Evolutionary conservation across 2,113 vertebrate genomes (phyloP), one percentile per base, ranked within the genome.

Genomic region (Anseranas semipalmata): DNA sequence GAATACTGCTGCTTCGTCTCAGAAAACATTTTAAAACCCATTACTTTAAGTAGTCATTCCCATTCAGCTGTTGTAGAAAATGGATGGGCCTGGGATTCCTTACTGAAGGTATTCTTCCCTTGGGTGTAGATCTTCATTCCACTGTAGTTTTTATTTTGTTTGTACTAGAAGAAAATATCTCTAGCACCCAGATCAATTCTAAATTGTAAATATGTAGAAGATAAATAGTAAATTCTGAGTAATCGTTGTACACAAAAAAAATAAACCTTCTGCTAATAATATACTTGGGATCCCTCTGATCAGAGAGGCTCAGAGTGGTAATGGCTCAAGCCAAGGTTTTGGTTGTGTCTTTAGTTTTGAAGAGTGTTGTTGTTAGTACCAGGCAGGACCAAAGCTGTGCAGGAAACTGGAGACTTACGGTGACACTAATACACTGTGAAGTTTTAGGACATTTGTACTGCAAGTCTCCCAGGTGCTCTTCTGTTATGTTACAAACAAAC

Each of bases 41-140:
- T 95, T 97, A 95, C 82, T 96, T 96, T 94, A 96, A 95, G 79
- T 86, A 96, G 85, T 90, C 89, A 79, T 96, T 97, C 95, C 81
- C 39, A 39, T 92, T 96, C 76, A 95, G 88, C 80, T 96, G 13
- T 93, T 96, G 81, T 15, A 87, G 84, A 93, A 95, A 90, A 96
- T 92, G 91, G 68, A 96, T 92, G 63, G 16, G 75, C 86, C 93
- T 68, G 78, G 50, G 33, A 28, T 97, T 94, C 39, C 17, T 79
- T 91, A 32, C 87, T 81, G 58, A 94, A 91, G 59, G 76, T 35
- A 78, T 94, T 90, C 32, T 92, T 96, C 89, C 78, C 76, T 48
- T 92, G 81, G 78, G 53, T 72, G 45, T 43, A 89, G 53, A 35
- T 96, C 89, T 93, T 95, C 89, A 72, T 92, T 50, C 24, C 48